Base-by-base conservation (phyloP, 37 sponge, comb jelly and placozoan species). In the Dysidea cf. avara region DNA sequence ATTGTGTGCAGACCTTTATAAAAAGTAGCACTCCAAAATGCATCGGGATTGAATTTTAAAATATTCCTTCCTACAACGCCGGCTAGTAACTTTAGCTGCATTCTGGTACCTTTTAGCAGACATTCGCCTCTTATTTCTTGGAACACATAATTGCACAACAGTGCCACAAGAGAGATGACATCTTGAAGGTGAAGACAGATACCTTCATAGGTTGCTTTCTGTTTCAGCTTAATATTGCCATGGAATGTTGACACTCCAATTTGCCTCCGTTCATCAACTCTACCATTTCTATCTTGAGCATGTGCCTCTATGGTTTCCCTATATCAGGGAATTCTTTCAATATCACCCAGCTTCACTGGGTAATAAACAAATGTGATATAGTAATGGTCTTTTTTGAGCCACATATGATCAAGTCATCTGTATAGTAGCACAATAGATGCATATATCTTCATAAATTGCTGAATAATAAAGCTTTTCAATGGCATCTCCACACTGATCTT, bases 1-100 rank as follows among this genome's bases (percentile, higher is more conserved):
- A 72, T 56, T n/a, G 31, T 66, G 51, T 7, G n/a, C n/a, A 66
- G 39, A 3, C 39, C 37, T 37, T 35, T 50, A 36, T 77, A 77
- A n/a, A 78, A 33, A 11, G 79, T 68, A 29, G 61, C 69, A 47
- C 30, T 47, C 79, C 79, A 78, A 47, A 67, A 68, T 13, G 3
- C 39, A 48, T 78, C 78, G 0, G 78, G 78, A 47, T 78, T 78
- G 59, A 56, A 78, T 30, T 39, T 78, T 12, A 78, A 57, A 22
- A 37, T n/a, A 78, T 11, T 68, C 68, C 39, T 78, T 78, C 12
- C 69, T 56, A 38, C 68, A 67, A 0, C 78, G 40, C 31, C 68
- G 12, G 12, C 47, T 67, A 12, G 78, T 78, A 3, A 78, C 60
- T 30, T 47, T 31, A 5, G 78, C 78, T 28, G 30, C 39, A 12